Evolutionary conservation across 2,113 vertebrate genomes (phyloP).

Genomic region (Suricata suricatta): DNA sequence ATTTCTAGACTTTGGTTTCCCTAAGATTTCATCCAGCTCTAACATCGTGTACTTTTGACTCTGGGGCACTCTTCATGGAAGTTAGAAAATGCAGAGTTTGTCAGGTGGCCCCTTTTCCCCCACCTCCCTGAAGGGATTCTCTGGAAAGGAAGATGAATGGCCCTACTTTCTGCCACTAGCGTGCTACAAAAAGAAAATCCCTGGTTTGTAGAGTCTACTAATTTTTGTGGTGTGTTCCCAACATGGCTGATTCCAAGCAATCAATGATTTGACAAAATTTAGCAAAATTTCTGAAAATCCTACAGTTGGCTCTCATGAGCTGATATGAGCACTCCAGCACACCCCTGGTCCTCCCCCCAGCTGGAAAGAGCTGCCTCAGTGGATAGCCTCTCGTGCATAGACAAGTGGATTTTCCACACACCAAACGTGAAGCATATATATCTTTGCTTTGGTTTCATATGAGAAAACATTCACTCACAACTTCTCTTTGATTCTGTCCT

Average conservation of each 20-base stretch:
- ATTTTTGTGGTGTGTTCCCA: background rate
- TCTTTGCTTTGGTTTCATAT: background rate
- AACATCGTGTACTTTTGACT: background rate
- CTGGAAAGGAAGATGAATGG: background rate
- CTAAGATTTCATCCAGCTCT: background rate
- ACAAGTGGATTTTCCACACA: background rate
- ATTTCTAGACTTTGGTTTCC: background rate
- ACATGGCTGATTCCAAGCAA: background rate
- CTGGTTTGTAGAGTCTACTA: background rate
- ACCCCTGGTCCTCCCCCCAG: background rate
- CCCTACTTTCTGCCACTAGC: background rate
- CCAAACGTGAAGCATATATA: background rate
- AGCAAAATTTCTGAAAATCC: background rate
- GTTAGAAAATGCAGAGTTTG: background rate
- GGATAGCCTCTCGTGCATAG: background rate
- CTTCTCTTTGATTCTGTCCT: background rate
- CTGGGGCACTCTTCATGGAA: background rate
- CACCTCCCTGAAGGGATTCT: background rate
- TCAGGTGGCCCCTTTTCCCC: background rate
- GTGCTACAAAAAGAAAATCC: background rate
- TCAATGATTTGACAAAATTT: background rate
- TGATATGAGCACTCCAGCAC: background rate
- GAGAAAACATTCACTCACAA: slow-evolving; percentile 24
- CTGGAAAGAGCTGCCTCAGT: background rate
- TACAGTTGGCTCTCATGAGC: background rate